Base-by-base conservation (phyloP, 2,888 invertebrate species). In the Saturnia japonica region DNA sequence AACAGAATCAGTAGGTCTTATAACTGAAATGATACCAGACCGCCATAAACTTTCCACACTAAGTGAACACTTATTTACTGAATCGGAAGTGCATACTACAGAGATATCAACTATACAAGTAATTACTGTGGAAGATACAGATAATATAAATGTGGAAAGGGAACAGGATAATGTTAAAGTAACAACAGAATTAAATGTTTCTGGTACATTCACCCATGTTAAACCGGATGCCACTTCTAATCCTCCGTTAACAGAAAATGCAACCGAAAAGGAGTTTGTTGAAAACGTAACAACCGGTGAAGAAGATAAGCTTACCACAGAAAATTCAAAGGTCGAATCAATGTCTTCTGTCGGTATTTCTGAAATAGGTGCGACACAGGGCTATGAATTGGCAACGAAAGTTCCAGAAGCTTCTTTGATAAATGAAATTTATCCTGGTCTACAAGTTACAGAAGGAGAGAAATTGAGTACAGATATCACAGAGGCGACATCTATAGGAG, bases 381-480 rank as follows among this genome's bases (percentile, higher is more conserved):
- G 64, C 11, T 19, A 68, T 60, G 70, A 69, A 70, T 34, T 67
- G 12, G 71, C 66, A n/a, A 72, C 75, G 28, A 73, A 70, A 66
- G 42, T 43, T 40, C 64, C 67, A 14, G 66, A 25, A 47, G 22
- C n/a, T 57, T 34, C 67, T 45, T 28, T 64, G 1, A 54, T 34
- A 34, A 54, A 70, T 66, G 72, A 70, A 54, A 47, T 40, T 14
- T 22, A 25, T 68, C 71, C 72, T 12, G 60, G 34, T 66, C 22
- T 42, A 42, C 68, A 71, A 25, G 64, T 68, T 12, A 72, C 73
- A 54, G 69, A 70, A 69, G 45, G 22, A 54, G 70, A 73, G 42
- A 57, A 67, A 47, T 68, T 70, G 25, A 64, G 71, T 43, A 73
- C 74, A 64, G 47, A 62, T 47, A 72, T 71, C 43, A 72, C 71